Evolutionary conservation across 2,797 vertebrate genomes (phyloP).

Genomic region (Carcharodon carcharias): DNA sequence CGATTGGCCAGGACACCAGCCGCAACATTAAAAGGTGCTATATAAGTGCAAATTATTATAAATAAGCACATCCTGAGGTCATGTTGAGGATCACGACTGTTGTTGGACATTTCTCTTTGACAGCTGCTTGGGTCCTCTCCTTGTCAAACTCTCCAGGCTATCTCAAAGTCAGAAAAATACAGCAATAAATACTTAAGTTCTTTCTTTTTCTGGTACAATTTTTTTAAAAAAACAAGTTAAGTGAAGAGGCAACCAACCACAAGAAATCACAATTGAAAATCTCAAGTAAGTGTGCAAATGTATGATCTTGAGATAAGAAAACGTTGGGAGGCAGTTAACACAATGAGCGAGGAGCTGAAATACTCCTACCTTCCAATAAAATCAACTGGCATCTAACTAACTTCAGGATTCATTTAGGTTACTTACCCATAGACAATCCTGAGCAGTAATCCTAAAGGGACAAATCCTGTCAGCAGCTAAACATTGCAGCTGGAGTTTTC

Average conservation of each 20-base stretch:
- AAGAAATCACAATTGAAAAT: not conserved
- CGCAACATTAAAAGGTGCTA: not conserved
- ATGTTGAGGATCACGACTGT: not conserved
- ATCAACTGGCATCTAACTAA: not conserved
- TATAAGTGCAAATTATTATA: not conserved
- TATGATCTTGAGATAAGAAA: not conserved
- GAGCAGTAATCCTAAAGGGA: not conserved
- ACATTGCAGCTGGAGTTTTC: not conserved
- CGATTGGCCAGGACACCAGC: too few species aligned
- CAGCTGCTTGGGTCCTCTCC: not conserved
- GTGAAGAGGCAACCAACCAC: not conserved
- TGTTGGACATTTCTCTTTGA: not conserved
- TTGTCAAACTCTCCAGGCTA: not conserved
- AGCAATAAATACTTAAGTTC: not conserved
- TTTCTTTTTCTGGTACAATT: not conserved
- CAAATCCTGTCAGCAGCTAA: not conserved
- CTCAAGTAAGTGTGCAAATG: not conserved
- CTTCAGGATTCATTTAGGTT: not conserved
- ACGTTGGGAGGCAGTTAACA: not conserved
- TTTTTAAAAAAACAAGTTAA: not conserved
- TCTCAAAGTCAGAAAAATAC: not conserved
- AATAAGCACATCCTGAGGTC: not conserved
- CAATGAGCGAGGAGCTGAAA: not conserved
- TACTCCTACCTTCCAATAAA: not conserved
- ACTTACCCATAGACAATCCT: not conserved